Percentiles rank a stretch among this genome's conserved stretches.
Evolutionary conservation across 2,797 vertebrate genomes (phyloP).

Genomic region (Pipistrellus nathusii): DNA sequence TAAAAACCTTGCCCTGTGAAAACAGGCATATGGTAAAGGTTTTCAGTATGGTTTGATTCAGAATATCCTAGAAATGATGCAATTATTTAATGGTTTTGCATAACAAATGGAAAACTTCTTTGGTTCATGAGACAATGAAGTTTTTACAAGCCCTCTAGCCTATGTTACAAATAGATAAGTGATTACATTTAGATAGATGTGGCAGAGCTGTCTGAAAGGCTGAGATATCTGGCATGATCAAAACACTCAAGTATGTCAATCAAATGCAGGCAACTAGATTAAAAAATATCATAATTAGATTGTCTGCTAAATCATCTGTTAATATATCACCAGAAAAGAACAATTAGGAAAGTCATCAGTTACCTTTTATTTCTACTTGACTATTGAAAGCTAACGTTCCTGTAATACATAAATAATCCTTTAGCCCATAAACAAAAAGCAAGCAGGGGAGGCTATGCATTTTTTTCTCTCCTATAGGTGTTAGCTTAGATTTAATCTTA

Average conservation of each 20-base stretch:
- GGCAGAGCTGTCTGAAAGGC: constrained; percentile 70
- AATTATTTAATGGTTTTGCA: constrained; percentile 77
- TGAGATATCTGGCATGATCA: constrained; percentile 78
- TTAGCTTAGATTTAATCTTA: background rate
- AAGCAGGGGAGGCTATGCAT: background rate
- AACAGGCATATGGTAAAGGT: constrained; percentile 65
- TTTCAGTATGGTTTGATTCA: constrained; percentile 73
- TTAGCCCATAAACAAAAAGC: background rate
- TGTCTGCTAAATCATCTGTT: constrained; percentile 17
- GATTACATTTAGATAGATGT: constrained; percentile 73
- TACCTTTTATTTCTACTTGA: constrained; percentile 38
- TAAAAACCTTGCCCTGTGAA: constrained; percentile 70
- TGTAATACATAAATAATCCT: background rate
- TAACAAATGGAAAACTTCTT: constrained; percentile 75
- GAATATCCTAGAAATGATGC: constrained; percentile 63
- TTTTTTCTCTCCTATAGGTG: background rate
- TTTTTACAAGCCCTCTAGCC: constrained; percentile 78
- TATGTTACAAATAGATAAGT: constrained; percentile 64
- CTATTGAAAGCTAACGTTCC: constrained; percentile 11
- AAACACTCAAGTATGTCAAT: constrained; percentile 74
- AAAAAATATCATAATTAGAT: constrained; percentile 39
- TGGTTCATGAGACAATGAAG: constrained; percentile 76
- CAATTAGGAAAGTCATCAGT: background rate
- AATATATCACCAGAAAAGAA: constrained; percentile 6
- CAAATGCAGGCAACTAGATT: constrained; percentile 46